Percentiles rank a stretch among this genome's conserved stretches.
These are phyloP conservation scores for Koerneria pararmatus DNA, from an alignment of 2,888 invertebrate genomes.

Conservation along the genomic window DNA sequence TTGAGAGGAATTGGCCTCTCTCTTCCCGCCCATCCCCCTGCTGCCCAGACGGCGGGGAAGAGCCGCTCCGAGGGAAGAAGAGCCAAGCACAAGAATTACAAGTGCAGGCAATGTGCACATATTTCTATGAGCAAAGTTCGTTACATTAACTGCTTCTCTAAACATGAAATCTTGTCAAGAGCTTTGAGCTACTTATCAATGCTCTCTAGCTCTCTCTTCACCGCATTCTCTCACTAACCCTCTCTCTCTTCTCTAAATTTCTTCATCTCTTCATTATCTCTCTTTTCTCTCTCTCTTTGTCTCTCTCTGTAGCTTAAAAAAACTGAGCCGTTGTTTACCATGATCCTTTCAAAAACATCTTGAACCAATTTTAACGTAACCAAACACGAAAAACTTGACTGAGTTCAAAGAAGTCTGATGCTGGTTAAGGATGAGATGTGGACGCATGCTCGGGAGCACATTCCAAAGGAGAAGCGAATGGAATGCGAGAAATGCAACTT, in stretches of 20 bases:
- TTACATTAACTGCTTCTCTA: background rate
- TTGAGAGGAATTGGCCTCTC: no score
- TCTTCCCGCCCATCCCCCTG: no score
- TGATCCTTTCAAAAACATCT: no score
- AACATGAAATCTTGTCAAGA: background rate
- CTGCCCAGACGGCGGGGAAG: no score
- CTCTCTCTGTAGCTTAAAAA: no score
- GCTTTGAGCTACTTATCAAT: no score
- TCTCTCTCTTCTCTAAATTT: background rate
- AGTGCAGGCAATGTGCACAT: slow-evolving; percentile 86
- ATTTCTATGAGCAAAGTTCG: slow-evolving; percentile 73
- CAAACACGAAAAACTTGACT: no score
- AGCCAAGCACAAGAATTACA: slow-evolving; percentile 75
- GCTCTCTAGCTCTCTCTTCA: background rate
- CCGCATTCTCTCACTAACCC: background rate
- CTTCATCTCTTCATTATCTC: no score
- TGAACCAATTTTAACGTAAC: no score
- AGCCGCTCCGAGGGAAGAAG: background rate
- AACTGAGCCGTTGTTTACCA: no score
- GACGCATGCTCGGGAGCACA: slow-evolving; percentile 83
- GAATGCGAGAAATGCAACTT: slow-evolving; percentile 89
- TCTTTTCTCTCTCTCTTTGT: no score
- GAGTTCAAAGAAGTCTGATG: background rate
- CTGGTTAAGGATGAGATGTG: slow-evolving; percentile 73
- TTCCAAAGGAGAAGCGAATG: slow-evolving; percentile 84